Conservation (phyloP, 2,113 vertebrate genomes). For the Eclectus roratus region DNA sequence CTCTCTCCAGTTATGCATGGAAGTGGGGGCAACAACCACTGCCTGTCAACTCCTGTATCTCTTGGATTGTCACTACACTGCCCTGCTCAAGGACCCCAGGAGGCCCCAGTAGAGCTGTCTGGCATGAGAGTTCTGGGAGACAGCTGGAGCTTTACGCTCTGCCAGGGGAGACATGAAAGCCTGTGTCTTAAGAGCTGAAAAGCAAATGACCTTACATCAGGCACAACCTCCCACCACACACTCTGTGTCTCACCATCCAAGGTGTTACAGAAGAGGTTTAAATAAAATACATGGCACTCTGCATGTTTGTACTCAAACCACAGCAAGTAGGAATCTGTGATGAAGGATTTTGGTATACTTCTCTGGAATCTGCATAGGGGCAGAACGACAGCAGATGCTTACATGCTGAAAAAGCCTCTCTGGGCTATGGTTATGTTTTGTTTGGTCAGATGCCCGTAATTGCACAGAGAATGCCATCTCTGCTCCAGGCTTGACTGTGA, state of each 20-base stretch:
- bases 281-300: neutral
- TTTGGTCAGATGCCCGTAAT: neutral
- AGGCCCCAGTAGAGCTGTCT: neutral
- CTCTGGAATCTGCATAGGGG: neutral
- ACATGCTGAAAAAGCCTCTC: neutral
- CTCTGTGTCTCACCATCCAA: rapidly evolving
- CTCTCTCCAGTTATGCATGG: rapidly evolving
- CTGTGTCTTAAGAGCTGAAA: neutral
- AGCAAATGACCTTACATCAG: neutral
- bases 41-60: neutral
- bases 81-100: neutral
- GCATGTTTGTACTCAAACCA: neutral
- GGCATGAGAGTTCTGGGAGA: neutral
- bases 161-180: neutral
- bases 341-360: neutral
- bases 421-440: neutral
- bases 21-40: neutral
- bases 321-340: rapidly evolving
- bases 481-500: neutral
- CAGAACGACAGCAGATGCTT: neutral
- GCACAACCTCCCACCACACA: neutral
- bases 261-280: neutral
- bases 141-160: neutral
- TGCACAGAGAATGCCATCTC: neutral
- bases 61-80: neutral